phyloP scores from a whole-genome alignment of 2,113 vertebrate genomes.

The Charadrius vociferus region DNA sequence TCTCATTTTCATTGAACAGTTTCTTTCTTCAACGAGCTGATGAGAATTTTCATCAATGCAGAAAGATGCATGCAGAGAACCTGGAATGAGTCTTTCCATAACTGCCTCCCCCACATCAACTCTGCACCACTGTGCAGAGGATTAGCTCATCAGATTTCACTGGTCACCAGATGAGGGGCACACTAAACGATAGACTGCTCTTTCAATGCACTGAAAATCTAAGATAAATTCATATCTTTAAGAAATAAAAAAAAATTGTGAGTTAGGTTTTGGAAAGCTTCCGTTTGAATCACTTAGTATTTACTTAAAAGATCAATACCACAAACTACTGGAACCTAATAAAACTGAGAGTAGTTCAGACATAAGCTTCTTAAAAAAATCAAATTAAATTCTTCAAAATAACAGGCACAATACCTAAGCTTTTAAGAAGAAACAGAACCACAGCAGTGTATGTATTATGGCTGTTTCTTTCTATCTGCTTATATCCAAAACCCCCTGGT shows the following conservation, averaged over 20 bases:
- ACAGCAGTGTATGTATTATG: neutral
- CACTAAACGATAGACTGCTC: neutral
- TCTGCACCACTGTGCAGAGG: rapidly evolving
- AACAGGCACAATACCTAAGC: neutral
- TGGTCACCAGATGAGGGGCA: neutral
- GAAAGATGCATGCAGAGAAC: neutral
- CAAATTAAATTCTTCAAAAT: constrained; percentile 11
- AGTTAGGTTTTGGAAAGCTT: neutral
- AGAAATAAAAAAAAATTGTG: neutral
- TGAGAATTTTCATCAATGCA: neutral
- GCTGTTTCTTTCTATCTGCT: neutral
- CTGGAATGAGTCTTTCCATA: rapidly evolving
- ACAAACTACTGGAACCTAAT: neutral
- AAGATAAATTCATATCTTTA: neutral
- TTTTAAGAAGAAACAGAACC: neutral
- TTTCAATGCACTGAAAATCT: neutral
- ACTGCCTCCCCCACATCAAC: rapidly evolving
- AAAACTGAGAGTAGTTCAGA: constrained; percentile 5
- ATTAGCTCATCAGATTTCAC: neutral
- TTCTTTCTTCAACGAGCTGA: neutral
- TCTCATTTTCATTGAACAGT: neutral
- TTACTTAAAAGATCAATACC: constrained; percentile 42
- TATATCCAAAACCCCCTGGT: neutral
- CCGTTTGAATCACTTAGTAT: constrained; percentile 11
- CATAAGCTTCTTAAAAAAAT: neutral